Evolutionary conservation across 2,888 invertebrate genomes (phyloP).

Genomic region (Cepaea hortensis): DNA sequence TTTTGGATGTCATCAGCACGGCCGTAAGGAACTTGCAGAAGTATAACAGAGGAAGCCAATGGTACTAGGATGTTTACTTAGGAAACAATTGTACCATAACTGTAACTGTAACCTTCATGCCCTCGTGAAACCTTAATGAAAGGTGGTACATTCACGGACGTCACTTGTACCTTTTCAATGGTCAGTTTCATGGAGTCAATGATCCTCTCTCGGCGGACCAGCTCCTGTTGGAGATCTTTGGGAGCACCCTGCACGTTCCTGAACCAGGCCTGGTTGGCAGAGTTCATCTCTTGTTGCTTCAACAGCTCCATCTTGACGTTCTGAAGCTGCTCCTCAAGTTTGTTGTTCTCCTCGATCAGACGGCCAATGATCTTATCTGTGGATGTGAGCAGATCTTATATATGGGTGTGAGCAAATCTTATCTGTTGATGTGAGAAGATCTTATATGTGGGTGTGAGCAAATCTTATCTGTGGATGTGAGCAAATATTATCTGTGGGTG

Average conservation of each 20-base stretch:
- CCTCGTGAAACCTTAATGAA: too few species aligned
- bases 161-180: slow-evolving; percentile 22
- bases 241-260: background rate
- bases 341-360: slow-evolving; percentile 22
- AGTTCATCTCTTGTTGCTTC: slow-evolving; percentile 35
- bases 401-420: background rate
- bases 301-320: background rate
- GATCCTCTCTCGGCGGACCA: slow-evolving; percentile 10
- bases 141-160: background rate
- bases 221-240: slow-evolving; percentile 25
- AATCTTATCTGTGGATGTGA: background rate
- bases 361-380: slow-evolving; percentile 15
- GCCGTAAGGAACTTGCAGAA: too few species aligned
- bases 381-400: background rate
- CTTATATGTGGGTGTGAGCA: background rate
- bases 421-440: background rate
- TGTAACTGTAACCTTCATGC: too few species aligned
- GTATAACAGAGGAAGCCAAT: too few species aligned
- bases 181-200: slow-evolving; percentile 31
- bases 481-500: background rate
- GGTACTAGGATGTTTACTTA: too few species aligned
- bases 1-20: too few species aligned
- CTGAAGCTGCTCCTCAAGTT: slow-evolving; percentile 14
- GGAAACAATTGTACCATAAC: too few species aligned
- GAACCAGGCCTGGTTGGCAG: background rate